Percentiles rank a stretch among this genome's conserved stretches.
Evolutionary conservation across 2,797 vertebrate genomes (phyloP).

Genomic region (Diplodus puntazzo): DNA sequence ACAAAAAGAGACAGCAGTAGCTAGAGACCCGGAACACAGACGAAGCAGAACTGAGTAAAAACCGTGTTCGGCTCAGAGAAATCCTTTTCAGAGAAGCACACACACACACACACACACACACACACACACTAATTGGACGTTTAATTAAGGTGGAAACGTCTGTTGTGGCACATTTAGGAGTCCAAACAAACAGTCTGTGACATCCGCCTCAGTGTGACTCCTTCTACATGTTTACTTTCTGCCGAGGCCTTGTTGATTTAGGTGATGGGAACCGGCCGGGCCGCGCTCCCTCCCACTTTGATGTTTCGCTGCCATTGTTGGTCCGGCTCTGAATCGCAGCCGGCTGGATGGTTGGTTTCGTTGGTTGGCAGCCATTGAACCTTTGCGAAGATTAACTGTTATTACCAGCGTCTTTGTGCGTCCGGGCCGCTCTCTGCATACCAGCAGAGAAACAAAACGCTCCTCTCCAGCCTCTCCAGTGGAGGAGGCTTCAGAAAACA

Average conservation of each 20-base stretch:
- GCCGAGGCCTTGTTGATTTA: constrained; percentile 64
- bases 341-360: constrained; percentile 44
- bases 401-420: constrained; percentile 74
- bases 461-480: constrained; percentile 76
- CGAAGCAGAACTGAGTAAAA: not conserved
- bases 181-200: constrained; percentile 6
- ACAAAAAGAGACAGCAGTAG: not conserved
- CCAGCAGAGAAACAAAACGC: constrained; percentile 74
- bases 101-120: not conserved
- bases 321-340: constrained; percentile 50
- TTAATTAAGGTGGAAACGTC: constrained; percentile 34
- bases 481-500: constrained; percentile 81
- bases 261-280: constrained; percentile 73
- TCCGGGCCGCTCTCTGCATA: constrained; percentile 74
- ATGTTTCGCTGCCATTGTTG: constrained; percentile 65
- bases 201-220: constrained; percentile 11
- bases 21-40: not conserved
- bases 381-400: constrained; percentile 81
- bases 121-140: constrained; percentile 22
- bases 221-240: constrained; percentile 53
- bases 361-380: constrained; percentile 74
- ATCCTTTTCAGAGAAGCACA: not conserved
- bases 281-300: constrained; percentile 54
- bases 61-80: not conserved
- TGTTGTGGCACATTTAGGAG: constrained; percentile 13